phyloP scores from a whole-genome alignment of 2,888 invertebrate species.

The Eilema depressum region DNA sequence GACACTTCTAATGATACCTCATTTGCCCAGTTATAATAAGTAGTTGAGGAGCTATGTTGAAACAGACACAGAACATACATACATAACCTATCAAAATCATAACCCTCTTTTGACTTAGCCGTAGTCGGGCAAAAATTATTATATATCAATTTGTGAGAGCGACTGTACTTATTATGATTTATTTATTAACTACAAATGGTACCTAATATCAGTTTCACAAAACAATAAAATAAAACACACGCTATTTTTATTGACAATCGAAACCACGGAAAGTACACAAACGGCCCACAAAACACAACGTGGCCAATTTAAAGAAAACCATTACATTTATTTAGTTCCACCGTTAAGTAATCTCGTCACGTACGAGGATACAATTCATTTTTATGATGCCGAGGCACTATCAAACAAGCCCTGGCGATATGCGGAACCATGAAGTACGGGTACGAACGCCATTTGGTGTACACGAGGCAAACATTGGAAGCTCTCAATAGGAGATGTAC shows the following conservation, averaged over 20 bases:
- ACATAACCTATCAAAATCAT: no score
- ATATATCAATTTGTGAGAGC: no score
- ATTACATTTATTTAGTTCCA: slow-evolving; percentile 47
- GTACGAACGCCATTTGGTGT: slow-evolving; percentile 21
- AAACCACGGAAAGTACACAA: slow-evolving; percentile 17
- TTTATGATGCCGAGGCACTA: slow-evolving; percentile 64
- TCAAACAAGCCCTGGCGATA: slow-evolving; percentile 38
- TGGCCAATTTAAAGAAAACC: slow-evolving; percentile 43
- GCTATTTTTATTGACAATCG: slow-evolving; percentile 26
- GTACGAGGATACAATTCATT: slow-evolving; percentile 71
- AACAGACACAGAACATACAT: no score
- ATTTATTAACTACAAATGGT: neutral
- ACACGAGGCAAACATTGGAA: slow-evolving; percentile 40
- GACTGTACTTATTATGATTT: neutral
- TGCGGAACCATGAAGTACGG: slow-evolving; percentile 15
- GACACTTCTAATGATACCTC: no score
- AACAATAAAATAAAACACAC: slow-evolving; percentile 25
- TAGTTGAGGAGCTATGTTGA: no score
- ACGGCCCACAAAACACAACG: slow-evolving; percentile 31
- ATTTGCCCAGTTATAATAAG: no score
- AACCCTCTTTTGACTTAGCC: no score
- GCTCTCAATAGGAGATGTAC: slow-evolving; percentile 1
- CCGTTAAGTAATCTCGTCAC: slow-evolving; percentile 59
- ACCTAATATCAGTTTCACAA: neutral
- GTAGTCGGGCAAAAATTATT: no score